Base-by-base conservation (phyloP, 53 echinoderm and acorn worm species). In the Echinarachnius parma region DNA sequence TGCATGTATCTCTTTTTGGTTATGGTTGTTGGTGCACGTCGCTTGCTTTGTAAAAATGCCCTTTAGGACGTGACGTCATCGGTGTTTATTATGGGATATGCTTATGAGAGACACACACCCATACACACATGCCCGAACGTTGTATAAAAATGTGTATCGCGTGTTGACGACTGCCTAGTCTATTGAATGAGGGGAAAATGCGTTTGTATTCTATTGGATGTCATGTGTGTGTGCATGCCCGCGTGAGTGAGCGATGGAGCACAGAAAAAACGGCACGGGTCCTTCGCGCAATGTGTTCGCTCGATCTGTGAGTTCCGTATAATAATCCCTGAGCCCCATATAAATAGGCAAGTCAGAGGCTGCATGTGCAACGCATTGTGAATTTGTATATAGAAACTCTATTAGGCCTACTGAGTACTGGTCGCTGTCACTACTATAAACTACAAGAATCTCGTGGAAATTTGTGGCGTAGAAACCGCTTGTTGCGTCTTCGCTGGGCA, bases 51-150 rank as follows among this genome's bases (percentile, higher is more conserved):
- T 69, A 53, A 69, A n/a, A n/a, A 69, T 69, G 70, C 70, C 70
- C 70, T 69, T 69, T 69, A 69, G 70, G 70, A 49, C 48, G 70
- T 69, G 70, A 69, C 70, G 70, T 69, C 70, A 69, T n/a, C 34
- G 9, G 70, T 69, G 70, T 69, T 69, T 69, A 69, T 69, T 69
- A 69, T 69, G 70, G 70, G 70, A 69, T 69, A 69, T 69, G 70
- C 70, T 69, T 37, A 69, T 69, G 70, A 69, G 70, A 52, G 70
- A 53, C 53, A 53, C 15, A 34, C 70, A 50, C 4, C 10, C 36
- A 66, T 28, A 66, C 66, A 66, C 66, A 66, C 50, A 49, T 13
- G 13, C 7, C 2, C 62, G 66, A 46, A 30, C 47, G 66, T 62
- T 62, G 16, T 32, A 21, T 31, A 33, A 69, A 53, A 53, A 31